Evolutionary conservation across 2,797 vertebrate species (phyloP).

Genomic region (Catharus ustulatus): DNA sequence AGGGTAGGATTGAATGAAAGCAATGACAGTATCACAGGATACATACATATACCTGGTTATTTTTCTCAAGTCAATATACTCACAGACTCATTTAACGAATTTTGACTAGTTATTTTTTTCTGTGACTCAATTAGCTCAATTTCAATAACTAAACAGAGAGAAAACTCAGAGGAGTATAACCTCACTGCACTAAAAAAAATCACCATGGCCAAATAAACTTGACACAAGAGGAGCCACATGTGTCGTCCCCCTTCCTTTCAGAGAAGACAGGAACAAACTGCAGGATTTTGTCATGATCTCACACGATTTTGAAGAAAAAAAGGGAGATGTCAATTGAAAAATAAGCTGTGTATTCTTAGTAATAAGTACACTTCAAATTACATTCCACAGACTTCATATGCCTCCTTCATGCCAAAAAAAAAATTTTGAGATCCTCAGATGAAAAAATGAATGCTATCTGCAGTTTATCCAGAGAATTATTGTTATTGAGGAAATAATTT

Average conservation of each 20-base stretch:
- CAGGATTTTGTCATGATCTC: neutral
- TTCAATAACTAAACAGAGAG: neutral
- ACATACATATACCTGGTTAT: neutral
- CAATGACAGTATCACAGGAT: neutral
- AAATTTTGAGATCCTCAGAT: neutral
- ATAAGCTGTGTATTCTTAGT: neutral
- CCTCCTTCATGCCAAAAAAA: neutral
- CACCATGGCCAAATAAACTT: neutral
- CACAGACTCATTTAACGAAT: neutral
- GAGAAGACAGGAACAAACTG: neutral
- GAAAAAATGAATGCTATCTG: neutral
- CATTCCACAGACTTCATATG: neutral
- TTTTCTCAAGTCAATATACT: neutral
- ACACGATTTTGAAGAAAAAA: neutral
- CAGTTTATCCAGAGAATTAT: conserved; percentile 20
- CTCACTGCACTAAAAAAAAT: neutral
- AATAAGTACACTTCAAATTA: neutral
- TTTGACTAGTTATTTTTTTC: neutral
- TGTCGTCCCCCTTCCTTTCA: neutral
- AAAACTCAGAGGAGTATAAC: neutral
- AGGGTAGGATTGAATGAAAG: neutral
- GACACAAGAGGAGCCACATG: neutral
- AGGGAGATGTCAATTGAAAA: neutral
- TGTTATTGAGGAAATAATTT: conserved; percentile 5
- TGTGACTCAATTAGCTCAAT: neutral